Conservation (phyloP, 2,113 vertebrate genomes). For the Albula glossodonta region DNA sequence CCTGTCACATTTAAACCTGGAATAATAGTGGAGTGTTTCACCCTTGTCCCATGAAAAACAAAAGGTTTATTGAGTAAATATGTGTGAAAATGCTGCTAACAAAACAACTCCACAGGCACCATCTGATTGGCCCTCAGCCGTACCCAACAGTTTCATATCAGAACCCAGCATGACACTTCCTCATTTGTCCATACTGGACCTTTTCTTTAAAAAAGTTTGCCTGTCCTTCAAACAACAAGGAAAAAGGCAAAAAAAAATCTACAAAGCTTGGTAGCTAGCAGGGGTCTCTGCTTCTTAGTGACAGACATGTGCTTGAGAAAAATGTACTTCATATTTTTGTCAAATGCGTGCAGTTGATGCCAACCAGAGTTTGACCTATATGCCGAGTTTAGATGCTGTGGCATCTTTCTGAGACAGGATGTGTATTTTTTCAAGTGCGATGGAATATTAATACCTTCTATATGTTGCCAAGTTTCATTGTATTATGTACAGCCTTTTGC, state of each 20-base stretch:
- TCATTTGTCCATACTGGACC: slow-evolving; percentile 45
- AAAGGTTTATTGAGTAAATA: slow-evolving; percentile 72
- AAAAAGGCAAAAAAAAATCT: slow-evolving; percentile 48
- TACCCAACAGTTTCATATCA: slow-evolving; percentile 50
- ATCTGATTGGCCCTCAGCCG: slow-evolving; percentile 58
- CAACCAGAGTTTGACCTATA: slow-evolving; percentile 51
- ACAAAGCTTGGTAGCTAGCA: slow-evolving; percentile 55
- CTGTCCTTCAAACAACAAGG: slow-evolving; percentile 53
- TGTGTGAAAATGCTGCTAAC: slow-evolving; percentile 71
- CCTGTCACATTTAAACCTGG: slow-evolving; percentile 66
- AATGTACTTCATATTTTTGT: slow-evolving; percentile 44
- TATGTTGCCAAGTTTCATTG: slow-evolving; percentile 60
- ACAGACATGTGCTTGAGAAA: slow-evolving; percentile 54
- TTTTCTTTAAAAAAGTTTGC: slow-evolving; percentile 48
- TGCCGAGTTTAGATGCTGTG: slow-evolving; percentile 56
- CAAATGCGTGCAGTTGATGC: slow-evolving; percentile 26
- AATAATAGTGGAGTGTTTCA: slow-evolving; percentile 60
- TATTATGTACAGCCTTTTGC: slow-evolving; percentile 48
- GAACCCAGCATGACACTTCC: slow-evolving; percentile 66
- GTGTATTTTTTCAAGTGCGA: slow-evolving; percentile 61
- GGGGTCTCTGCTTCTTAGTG: slow-evolving; percentile 43
- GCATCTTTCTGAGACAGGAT: slow-evolving; percentile 61
- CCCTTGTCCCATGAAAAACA: slow-evolving; percentile 55
- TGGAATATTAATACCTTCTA: slow-evolving; percentile 62
- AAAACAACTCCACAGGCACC: slow-evolving; percentile 64